Conservation (phyloP, 2,888 invertebrate genomes). For the Ochropacha duplaris region DNA sequence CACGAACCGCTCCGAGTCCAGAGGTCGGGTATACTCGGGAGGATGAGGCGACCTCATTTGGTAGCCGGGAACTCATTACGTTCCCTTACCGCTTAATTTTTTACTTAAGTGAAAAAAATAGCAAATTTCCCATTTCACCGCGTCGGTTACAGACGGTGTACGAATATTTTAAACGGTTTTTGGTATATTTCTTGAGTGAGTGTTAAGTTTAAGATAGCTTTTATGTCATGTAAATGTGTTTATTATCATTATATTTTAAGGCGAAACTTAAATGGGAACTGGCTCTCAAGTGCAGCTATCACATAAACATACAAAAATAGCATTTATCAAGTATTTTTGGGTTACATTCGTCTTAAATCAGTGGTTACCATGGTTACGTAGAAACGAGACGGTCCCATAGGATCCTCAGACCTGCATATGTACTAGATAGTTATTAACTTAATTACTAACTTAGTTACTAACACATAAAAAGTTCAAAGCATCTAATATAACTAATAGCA, state of each 20-base stretch:
- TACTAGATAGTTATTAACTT: too few species aligned
- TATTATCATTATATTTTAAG: too few species aligned
- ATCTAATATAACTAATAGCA: not conserved
- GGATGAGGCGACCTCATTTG: slow-evolving; percentile 40
- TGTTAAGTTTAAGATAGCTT: not conserved
- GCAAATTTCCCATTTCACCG: slow-evolving; percentile 18
- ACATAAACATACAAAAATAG: too few species aligned
- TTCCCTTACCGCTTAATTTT: slow-evolving; percentile 57
- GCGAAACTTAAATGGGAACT: too few species aligned
- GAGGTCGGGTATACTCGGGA: slow-evolving; percentile 13
- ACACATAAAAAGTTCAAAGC: not conserved
- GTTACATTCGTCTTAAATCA: too few species aligned
- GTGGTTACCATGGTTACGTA: too few species aligned
- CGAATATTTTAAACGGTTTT: not conserved
- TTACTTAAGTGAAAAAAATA: slow-evolving; percentile 53
- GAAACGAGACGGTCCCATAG: too few species aligned
- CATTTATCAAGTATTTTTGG: too few species aligned
- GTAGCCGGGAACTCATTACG: slow-evolving; percentile 49
- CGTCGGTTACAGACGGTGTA: not conserved
- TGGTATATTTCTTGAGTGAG: not conserved
- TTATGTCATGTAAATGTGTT: not conserved
- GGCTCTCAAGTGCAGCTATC: too few species aligned
- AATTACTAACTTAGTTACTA: not conserved
- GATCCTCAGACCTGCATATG: too few species aligned
- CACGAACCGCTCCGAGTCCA: slow-evolving; percentile 21